Percentiles rank a stretch among this genome's conserved stretches.
Evolutionary conservation across 1,140 invertebrate species (phyloP).

Genomic region (Venturia canescens): DNA sequence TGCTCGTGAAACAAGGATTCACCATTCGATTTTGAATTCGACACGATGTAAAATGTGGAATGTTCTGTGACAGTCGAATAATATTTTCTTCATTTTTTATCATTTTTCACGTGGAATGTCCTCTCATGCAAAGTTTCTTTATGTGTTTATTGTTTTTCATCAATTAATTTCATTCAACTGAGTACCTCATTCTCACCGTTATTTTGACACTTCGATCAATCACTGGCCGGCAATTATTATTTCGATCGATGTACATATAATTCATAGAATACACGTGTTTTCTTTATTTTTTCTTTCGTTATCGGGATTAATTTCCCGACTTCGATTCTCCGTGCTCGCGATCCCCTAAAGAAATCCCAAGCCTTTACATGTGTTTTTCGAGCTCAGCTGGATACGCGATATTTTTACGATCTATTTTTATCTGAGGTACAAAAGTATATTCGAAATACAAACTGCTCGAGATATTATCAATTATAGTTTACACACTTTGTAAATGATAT

Average conservation of each 20-base stretch:
- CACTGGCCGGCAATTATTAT: conserved; percentile 16
- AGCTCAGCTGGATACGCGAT: background rate
- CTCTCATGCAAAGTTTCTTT: conserved; percentile 18
- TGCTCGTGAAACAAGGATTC: background rate
- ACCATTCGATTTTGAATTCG: background rate
- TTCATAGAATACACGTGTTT: background rate
- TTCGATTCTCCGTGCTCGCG: background rate
- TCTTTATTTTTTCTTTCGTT: background rate
- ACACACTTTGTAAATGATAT: too few species aligned
- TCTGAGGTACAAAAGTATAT: conserved; percentile 44
- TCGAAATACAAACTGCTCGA: conserved; percentile 28
- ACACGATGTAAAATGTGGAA: conserved; percentile 20
- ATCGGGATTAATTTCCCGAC: background rate
- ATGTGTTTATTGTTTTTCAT: background rate
- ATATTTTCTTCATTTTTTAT: background rate
- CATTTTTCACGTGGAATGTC: conserved; percentile 35
- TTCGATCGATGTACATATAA: conserved; percentile 31
- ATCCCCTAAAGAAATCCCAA: background rate
- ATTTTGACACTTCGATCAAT: conserved; percentile 21
- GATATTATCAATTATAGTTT: conserved; percentile 3
- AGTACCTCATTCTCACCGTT: conserved; percentile 40
- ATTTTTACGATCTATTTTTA: conserved; percentile 7
- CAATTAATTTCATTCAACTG: background rate
- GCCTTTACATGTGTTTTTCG: background rate
- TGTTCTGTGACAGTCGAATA: conserved; percentile 1